Percentiles rank a stretch among this genome's conserved stretches.
Conservation (phyloP, 2,113 vertebrate genomes). For the Corydoras sp. region DNA sequence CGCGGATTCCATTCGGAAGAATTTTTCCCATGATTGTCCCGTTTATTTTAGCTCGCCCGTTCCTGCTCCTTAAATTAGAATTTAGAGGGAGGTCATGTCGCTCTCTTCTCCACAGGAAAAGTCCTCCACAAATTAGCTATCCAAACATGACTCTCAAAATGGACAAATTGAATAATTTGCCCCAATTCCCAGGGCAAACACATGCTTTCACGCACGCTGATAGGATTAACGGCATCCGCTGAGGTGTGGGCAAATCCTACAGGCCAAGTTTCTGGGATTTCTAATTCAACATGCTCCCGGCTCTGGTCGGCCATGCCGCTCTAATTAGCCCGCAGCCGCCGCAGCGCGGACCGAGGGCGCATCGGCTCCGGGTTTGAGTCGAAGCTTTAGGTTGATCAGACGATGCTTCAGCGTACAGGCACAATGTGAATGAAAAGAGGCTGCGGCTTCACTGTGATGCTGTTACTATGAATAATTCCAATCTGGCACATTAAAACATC, state of each 20-base stretch:
- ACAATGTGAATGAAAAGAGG: no score
- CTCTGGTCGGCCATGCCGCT: conserved; percentile 7
- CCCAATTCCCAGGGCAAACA: conserved; percentile 58
- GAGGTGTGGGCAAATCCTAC: conserved; percentile 49
- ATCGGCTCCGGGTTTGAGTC: no score
- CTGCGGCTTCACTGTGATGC: no score
- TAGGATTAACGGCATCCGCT: conserved; percentile 55
- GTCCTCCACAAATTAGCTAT: conserved; percentile 52
- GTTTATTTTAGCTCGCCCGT: conserved; percentile 42
- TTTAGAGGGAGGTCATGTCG: conserved; percentile 35
- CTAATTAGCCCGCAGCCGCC: conserved; percentile 45
- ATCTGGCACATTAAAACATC: no score
- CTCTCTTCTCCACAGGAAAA: conserved; percentile 51
- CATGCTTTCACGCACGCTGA: conserved; percentile 49
- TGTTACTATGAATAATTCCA: no score
- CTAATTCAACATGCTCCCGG: conserved; percentile 53
- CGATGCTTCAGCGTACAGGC: no score
- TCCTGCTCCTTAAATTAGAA: conserved; percentile 36
- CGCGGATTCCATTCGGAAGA: conserved; percentile 27
- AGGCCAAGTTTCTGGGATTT: conserved; percentile 46
- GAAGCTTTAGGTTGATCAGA: no score
- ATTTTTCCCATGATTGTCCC: conserved; percentile 22
- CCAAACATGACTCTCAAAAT: conserved; percentile 54
- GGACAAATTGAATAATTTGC: conserved; percentile 60
- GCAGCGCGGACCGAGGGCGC: conserved; percentile 10